Conservation (phyloP, 2,888 invertebrate genomes). For the Nymphalis urticae region DNA sequence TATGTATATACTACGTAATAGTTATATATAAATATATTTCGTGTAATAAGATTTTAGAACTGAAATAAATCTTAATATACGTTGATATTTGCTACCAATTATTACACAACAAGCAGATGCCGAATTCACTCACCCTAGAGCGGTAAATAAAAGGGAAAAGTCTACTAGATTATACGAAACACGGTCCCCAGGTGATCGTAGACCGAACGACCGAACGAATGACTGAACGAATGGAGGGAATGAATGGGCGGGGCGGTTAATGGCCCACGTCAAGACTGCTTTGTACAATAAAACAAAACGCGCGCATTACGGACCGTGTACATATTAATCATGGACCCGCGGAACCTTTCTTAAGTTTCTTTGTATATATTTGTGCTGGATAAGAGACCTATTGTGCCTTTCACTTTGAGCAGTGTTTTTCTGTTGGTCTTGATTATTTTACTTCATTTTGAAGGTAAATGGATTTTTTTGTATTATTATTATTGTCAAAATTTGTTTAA, state of each 20-base stretch:
- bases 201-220: constrained; percentile 47
- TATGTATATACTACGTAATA: too few relatives aligned
- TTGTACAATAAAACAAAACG: constrained; percentile 70
- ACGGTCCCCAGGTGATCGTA: constrained; percentile 72
- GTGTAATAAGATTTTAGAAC: background rate
- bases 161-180: constrained; percentile 59
- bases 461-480: too few relatives aligned
- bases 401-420: background rate
- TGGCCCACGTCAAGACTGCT: constrained; percentile 68
- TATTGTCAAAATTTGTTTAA: too few relatives aligned
- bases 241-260: constrained; percentile 64
- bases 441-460: background rate
- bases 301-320: constrained; percentile 56
- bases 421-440: background rate
- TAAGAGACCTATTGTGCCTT: constrained; percentile 15
- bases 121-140: constrained; percentile 23
- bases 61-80: background rate
- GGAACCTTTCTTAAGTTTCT: constrained; percentile 39
- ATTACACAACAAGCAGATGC: constrained; percentile 7
- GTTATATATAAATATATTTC: background rate
- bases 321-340: constrained; percentile 54
- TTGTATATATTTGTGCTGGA: constrained; percentile 19
- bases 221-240: constrained; percentile 60
- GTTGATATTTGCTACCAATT: constrained; percentile 7
- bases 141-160: constrained; percentile 42